A percentile compares a stretch with the other conserved stretches of the same genome.
These are phyloP conservation scores for Lymantria dispar DNA, from an alignment of 2,888 invertebrate species.

Conservation along the genomic window DNA sequence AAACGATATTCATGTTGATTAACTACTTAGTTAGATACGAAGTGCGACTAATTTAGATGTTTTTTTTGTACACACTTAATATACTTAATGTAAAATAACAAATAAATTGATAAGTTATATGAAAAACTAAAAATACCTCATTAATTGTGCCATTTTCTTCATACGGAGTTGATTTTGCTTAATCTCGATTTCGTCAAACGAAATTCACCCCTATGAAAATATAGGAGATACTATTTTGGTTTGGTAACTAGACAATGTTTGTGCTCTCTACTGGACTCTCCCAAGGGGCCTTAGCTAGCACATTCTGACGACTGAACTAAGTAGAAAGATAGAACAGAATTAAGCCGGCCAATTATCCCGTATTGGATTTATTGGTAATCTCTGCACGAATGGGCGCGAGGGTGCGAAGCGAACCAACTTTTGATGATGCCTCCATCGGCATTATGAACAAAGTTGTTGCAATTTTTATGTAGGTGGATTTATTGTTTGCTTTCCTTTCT, in stretches of 20 bases:
- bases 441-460: constrained; percentile 82
- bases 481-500: constrained; percentile 72
- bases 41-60: constrained; percentile 17
- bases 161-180: constrained; percentile 54
- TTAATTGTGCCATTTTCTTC: constrained; percentile 67
- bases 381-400: constrained; percentile 82
- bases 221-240: constrained; percentile 59
- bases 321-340: constrained; percentile 83
- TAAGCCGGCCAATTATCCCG: constrained; percentile 83
- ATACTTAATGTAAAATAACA: neutral
- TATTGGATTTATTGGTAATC: constrained; percentile 83
- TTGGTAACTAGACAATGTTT: constrained; percentile 59
- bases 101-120: constrained; percentile 31
- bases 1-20: constrained; percentile 59
- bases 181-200: constrained; percentile 40
- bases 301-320: constrained; percentile 83
- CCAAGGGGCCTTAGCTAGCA: constrained; percentile 79
- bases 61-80: neutral
- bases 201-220: constrained; percentile 55
- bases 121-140: constrained; percentile 64
- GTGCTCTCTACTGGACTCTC: constrained; percentile 72
- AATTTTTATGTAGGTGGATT: constrained; percentile 80
- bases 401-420: constrained; percentile 80
- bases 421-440: constrained; percentile 80
- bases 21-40: constrained; percentile 41